Base-by-base conservation (phyloP, 2,888 invertebrate species). In the Suillia variegata region DNA sequence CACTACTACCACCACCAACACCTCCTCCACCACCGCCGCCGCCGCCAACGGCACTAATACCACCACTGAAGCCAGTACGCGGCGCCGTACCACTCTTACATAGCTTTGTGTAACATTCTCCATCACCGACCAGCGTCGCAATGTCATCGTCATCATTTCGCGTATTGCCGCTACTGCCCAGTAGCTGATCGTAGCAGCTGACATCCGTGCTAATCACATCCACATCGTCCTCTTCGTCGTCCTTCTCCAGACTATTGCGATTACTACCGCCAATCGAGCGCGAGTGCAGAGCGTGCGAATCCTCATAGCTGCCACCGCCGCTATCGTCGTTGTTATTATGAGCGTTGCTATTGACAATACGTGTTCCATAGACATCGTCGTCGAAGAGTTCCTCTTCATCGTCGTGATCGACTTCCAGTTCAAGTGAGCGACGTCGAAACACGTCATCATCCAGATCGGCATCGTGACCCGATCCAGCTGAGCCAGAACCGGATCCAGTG, bases 121-220 rank as follows among this genome's bases (percentile, higher is more conserved):
- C 75, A 63, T 79, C 77, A 34, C 77, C 76, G 51, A 79, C 74
- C 45, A 79, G 64, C 10, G 77, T 76, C 65, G 78, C 74, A 21
- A 76, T 77, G 33, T 70, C 70, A 64, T 79, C 80, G 58, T 76
- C 75, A 45, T 79, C 78, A 58, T 76, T 77, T 22, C 78, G 71
- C 1, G 79, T 80, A 45, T 77, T 77, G 61, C 76, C 77, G 62
- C 78, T 77, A 67, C 70, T 77, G 63, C 80, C 80, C 26, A 78
- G 67, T 20, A 81, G 64, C 58, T 81, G 81, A 65, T 81, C 81
- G 57, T 81, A 81, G 66, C 80, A 80, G 66, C 81, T 81, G 54
- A 79, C 81, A 72, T 81, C 81, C 20, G 81, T 81, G 68, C 81
- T 81, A 8, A 81, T 81, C 13, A 81, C 81, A 69, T 81, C 81